Evolutionary conservation across 2,888 invertebrate genomes (phyloP), one percentile per base, ranked within the genome.

Genomic region (Watsonalla binaria): DNA sequence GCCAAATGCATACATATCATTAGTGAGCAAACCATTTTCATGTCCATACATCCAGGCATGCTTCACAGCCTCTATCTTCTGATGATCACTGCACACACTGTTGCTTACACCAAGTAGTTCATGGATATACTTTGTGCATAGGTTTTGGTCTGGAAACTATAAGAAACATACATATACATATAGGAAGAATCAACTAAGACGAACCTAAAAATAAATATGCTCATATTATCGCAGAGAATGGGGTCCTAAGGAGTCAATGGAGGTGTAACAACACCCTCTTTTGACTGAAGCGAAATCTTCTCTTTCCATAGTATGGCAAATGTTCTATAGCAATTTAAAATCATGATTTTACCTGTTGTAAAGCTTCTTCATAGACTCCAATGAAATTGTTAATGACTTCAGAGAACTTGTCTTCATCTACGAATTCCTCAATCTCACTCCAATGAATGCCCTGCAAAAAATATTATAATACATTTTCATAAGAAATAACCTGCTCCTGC

Each of bases 1-100:
- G 0, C 90, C 90, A 75, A 90, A 90, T 6, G 70, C 68, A 61
- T 86, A 90, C 86, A 89, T 86, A 4, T 88, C 82, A 67, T 82
- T 79, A 5, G 76, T 71, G 2, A 90, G 74, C 7, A 89, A 55
- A 7, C 80, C 83, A 68, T 78, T 80, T 45, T 84, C 81, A 58
- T 85, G 82, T 0, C 87, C 86, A 59, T 75, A 82, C 62, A 71
- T 70, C 90, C 90, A 90, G 4, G 86, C 88, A 24, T 78, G 77
- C 68, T 86, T 87, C 5, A 90, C 84, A 0, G 79, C 80, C 47
- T 60, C 62, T 48, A 90, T 78, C 62, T 80, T 89, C 54, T 85
- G 80, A 35, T 61, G 51, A 13, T 83, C 82, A 15, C 70, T 73
- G 54, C 85, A 86, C 5, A 81, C 52, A 56, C 54, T 69, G 0